Evolutionary conservation across 30 jellyfish, hydroid and myxozoan species (phyloP).

Genomic region (Aurelia aurita complex sp. Pacific): DNA sequence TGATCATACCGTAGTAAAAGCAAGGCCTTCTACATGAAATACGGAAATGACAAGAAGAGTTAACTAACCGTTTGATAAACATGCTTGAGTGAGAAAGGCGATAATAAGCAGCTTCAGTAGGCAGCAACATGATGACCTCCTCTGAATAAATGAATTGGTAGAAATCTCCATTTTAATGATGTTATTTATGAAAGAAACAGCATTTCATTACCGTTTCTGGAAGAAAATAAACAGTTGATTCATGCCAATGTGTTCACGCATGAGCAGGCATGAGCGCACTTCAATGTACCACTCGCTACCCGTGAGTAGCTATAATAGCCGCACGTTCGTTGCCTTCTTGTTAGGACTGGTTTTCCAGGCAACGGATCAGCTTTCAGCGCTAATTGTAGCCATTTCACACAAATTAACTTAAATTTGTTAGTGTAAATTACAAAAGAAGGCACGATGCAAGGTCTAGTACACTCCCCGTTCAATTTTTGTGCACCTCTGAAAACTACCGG

Average conservation of each 20-base stretch:
- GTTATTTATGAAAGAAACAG: too few relatives aligned
- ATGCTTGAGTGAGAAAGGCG: not conserved
- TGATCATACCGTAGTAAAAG: not conserved
- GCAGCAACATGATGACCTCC: not conserved
- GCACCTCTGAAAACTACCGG: too few relatives aligned
- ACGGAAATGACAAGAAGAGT: not conserved
- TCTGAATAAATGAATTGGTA: not conserved
- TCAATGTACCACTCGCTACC: constrained; percentile 45
- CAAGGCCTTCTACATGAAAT: not conserved
- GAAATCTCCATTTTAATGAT: too few relatives aligned
- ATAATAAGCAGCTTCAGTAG: not conserved
- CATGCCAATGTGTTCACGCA: constrained; percentile 20
- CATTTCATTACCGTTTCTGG: too few relatives aligned
- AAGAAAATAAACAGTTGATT: too few relatives aligned
- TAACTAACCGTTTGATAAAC: constrained; percentile 1
- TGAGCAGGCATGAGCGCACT: constrained; percentile 15
- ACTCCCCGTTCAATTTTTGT: too few relatives aligned
- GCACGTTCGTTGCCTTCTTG: not conserved
- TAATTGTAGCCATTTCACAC: too few relatives aligned
- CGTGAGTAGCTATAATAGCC: not conserved
- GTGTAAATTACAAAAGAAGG: too few relatives aligned
- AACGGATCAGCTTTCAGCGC: too few relatives aligned
- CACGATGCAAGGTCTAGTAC: too few relatives aligned
- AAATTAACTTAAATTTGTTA: too few relatives aligned
- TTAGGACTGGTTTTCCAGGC: too few relatives aligned